A percentile compares a stretch with the other conserved stretches of the same genome.
Conservation (phyloP, 2,113 vertebrate genomes). For the Hyperopisus bebe region DNA sequence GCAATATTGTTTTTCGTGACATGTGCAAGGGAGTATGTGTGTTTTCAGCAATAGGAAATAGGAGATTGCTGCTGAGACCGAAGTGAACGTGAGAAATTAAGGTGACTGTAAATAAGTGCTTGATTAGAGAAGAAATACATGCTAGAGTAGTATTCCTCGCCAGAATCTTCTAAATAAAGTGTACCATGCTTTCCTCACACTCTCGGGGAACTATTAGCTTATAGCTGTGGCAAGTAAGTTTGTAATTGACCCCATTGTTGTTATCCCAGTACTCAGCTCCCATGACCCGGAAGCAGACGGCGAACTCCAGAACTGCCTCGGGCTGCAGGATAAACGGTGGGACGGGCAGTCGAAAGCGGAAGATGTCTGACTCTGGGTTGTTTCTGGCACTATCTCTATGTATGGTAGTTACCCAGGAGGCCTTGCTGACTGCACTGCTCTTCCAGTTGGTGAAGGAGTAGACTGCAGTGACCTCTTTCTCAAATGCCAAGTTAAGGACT, state of each 20-base stretch:
- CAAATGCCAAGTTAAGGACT: slow-evolving; percentile 78
- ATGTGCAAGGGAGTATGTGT: not conserved
- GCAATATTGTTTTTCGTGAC: not conserved
- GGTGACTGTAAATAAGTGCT: not conserved
- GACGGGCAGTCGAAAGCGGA: slow-evolving; percentile 78
- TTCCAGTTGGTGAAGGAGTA: slow-evolving; percentile 87
- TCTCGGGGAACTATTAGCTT: slow-evolving; percentile 76
- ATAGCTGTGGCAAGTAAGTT: slow-evolving; percentile 72
- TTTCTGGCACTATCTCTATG: not conserved
- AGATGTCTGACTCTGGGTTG: slow-evolving; percentile 59
- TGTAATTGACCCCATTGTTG: slow-evolving; percentile 78
- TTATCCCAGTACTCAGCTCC: slow-evolving; percentile 83
- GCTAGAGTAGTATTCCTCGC: not conserved
- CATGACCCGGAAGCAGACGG: slow-evolving; percentile 68
- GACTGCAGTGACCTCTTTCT: slow-evolving; percentile 74
- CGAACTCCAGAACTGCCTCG: slow-evolving; percentile 74
- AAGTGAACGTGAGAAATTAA: not conserved
- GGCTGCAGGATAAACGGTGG: slow-evolving; percentile 78
- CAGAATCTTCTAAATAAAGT: slow-evolving; percentile 72
- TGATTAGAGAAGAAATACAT: not conserved
- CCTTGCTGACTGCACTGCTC: slow-evolving; percentile 57
- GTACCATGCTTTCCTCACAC: slow-evolving; percentile 87
- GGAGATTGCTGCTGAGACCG: not conserved
- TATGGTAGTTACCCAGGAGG: slow-evolving; percentile 61
- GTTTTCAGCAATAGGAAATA: not conserved